These are phyloP conservation scores for Telenomus remus DNA, from an alignment of 1,140 invertebrate species.

Conservation along the genomic window DNA sequence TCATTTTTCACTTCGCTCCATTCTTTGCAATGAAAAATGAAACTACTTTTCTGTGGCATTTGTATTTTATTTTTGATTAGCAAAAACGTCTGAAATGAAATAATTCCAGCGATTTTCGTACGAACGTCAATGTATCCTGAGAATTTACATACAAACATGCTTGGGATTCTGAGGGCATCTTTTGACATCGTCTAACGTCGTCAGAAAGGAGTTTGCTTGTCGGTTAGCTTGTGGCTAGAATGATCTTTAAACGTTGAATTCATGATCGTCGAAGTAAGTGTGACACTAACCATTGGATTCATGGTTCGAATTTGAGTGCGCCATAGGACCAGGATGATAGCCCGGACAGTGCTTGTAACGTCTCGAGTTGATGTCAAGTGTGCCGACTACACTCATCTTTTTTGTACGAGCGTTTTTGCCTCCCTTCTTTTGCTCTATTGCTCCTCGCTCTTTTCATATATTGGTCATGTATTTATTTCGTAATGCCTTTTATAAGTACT, in stretches of 20 bases:
- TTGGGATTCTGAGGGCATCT: background rate
- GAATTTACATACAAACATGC: too few relatives aligned
- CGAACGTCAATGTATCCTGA: too few relatives aligned
- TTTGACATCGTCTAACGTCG: conserved; percentile 10
- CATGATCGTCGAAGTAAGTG: conserved; percentile 3
- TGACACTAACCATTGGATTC: conserved; percentile 28
- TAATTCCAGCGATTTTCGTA: too few relatives aligned
- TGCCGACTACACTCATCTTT: conserved; percentile 65
- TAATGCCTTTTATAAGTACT: too few relatives aligned
- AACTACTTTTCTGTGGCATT: too few relatives aligned
- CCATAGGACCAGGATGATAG: conserved; percentile 30
- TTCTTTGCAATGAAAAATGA: too few relatives aligned
- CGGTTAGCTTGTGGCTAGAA: background rate
- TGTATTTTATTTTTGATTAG: too few relatives aligned
- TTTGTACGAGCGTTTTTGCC: conserved; percentile 65
- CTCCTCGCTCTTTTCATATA: too few relatives aligned
- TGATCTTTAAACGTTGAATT: background rate
- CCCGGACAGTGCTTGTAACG: conserved; percentile 60
- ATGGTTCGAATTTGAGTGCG: conserved; percentile 39
- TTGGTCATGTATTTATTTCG: too few relatives aligned
- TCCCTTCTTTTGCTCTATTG: conserved; percentile 43
- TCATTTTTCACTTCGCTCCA: too few relatives aligned
- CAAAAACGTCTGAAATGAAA: too few relatives aligned
- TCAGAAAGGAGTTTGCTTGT: background rate
- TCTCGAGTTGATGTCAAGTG: conserved; percentile 66